Evolutionary conservation across 2,888 invertebrate species (phyloP).

Genomic region (Panzeria rudis): DNA sequence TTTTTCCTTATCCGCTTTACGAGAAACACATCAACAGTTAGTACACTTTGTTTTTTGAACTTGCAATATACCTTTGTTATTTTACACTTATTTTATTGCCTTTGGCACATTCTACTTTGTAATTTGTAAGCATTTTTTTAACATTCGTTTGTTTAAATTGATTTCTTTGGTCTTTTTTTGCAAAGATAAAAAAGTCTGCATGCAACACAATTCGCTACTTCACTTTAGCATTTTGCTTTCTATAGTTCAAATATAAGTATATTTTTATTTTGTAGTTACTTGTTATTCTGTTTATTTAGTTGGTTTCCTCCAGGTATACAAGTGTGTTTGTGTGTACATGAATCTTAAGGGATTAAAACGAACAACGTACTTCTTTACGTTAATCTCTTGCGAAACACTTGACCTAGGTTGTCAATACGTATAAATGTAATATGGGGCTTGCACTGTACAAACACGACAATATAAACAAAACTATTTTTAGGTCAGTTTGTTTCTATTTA

Average conservation of each 20-base stretch:
- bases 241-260: not conserved
- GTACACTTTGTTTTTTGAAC: too few relatives aligned
- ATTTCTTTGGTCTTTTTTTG: constrained; percentile 13
- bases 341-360: not conserved
- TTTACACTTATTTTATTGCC: too few relatives aligned
- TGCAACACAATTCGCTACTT: not conserved
- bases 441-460: not conserved
- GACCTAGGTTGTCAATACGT: constrained; percentile 35
- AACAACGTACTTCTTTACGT: constrained; percentile 10
- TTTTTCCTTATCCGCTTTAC: too few relatives aligned
- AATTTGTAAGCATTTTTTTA: not conserved
- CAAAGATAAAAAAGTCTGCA: constrained; percentile 10
- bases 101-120: not conserved
- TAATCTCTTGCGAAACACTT: constrained; percentile 39
- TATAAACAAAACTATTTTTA: not conserved
- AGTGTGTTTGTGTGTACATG: not conserved
- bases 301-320: not conserved
- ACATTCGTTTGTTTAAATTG: not conserved
- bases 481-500: not conserved
- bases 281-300: not conserved
- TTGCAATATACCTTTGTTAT: too few relatives aligned
- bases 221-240: not conserved
- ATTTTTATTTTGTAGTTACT: not conserved
- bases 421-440: not conserved
- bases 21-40: too few relatives aligned